Base-by-base conservation (phyloP, 2,888 invertebrate species). In the Tinea pellionella region DNA sequence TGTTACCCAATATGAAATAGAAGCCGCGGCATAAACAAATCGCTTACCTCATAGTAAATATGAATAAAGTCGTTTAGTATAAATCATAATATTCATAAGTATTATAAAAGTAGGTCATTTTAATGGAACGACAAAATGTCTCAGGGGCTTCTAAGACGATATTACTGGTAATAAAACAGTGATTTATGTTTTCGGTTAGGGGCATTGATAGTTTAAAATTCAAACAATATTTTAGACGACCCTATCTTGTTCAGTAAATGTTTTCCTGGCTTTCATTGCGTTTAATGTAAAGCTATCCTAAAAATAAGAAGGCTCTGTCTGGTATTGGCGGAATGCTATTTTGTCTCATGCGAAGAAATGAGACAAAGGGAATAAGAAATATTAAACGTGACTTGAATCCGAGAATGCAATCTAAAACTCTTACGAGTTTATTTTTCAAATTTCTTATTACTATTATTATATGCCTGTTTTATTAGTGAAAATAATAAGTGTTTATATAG, bases 1-100 rank as follows among this genome's bases (percentile, higher is more conserved):
- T 84, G 86, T 80, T 83, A 86, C 86, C 85, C 86, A 85, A 87
- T 87, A 87, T 85, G 77, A 85, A 85, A 86, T 82, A 80, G 82
- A 80, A 77, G 78, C 78, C 74, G 74, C 78, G 80, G 82, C 83
- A 79, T 83, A 84, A 83, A 84, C 81, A 82, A 75, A 80, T 73
- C 79, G 75, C 53, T 77, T 80, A 55, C 24, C 18, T 55, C 13
- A 29, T 19, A 2, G 24, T n/a, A 19, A 13, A 55, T 55, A 55
- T n/a, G 19, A 55, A 55, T 12, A 55, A 19, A 29, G 55, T 24
- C 18, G 19, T 47, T 13, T 9, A 15, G 16, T 15, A 47, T 37
- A 37, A 37, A 37, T 37, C 37, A 37, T 37, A 37, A 37, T 37
- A 37, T 37, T 37, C 37, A 37, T 37, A 37, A 37, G 37, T 37